Percentiles rank a stretch among this genome's conserved stretches.
Conservation (phyloP, 2,888 invertebrate species). For the Callosobruchus maculatus region DNA sequence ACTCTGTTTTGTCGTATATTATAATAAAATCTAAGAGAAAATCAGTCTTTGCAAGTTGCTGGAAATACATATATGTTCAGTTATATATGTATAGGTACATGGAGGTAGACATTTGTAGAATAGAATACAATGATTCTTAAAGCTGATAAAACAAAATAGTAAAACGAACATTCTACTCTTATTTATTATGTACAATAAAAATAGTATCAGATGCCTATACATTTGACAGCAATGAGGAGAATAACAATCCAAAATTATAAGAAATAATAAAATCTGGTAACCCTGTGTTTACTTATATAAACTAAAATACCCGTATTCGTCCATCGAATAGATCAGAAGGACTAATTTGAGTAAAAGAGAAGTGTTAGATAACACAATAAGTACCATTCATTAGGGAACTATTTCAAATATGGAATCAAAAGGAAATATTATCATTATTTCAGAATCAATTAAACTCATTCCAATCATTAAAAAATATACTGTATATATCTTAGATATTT, state of each 20-base stretch:
- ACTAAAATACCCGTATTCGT: slow-evolving; percentile 31
- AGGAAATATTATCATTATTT: no score
- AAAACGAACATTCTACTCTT: neutral
- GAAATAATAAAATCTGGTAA: slow-evolving; percentile 31
- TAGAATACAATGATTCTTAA: neutral
- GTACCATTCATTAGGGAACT: no score
- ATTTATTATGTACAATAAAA: neutral
- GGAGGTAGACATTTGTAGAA: slow-evolving; percentile 40
- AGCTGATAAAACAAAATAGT: neutral
- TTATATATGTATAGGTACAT: slow-evolving; percentile 35
- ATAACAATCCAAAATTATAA: neutral
- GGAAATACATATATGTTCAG: slow-evolving; percentile 9
- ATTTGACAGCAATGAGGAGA: neutral
- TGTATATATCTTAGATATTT: no score
- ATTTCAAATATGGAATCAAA: no score
- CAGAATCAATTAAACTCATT: no score
- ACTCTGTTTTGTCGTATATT: slow-evolving; percentile 4
- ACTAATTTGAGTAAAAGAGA: neutral
- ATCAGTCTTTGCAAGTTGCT: slow-evolving; percentile 49
- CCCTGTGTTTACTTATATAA: slow-evolving; percentile 39
- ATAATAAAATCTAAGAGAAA: slow-evolving; percentile 44
- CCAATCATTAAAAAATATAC: no score
- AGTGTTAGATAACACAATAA: neutral
- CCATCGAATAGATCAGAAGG: neutral
- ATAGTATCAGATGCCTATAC: neutral